These are phyloP conservation scores for Mongoloraphidia duomilia DNA, from an alignment of 2,888 invertebrate species.

Conservation along the genomic window DNA sequence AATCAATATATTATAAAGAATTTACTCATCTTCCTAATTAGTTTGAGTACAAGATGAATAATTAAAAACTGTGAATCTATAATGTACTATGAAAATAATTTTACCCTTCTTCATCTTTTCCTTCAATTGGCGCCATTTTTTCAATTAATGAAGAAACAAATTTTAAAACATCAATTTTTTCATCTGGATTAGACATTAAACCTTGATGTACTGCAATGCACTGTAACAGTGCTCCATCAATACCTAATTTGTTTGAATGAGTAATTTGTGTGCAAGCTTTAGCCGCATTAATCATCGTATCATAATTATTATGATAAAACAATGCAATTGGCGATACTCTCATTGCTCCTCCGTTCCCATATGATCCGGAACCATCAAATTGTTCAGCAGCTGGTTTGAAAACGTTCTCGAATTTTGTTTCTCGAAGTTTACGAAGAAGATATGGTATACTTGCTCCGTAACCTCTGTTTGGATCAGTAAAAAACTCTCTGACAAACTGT, in stretches of 20 bases:
- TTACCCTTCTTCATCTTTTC: slow-evolving; percentile 28
- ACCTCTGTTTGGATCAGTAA: slow-evolving; percentile 42
- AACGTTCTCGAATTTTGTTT: slow-evolving; percentile 39
- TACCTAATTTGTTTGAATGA: slow-evolving; percentile 40
- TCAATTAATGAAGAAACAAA: slow-evolving; percentile 36
- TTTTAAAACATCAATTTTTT: slow-evolving; percentile 30
- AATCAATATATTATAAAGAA: no score
- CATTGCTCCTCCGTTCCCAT: slow-evolving; percentile 70
- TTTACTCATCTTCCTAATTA: no score
- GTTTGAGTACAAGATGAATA: no score
- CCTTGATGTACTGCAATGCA: slow-evolving; percentile 42
- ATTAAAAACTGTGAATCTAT: no score
- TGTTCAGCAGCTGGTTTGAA: slow-evolving; percentile 47
- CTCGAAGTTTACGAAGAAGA: slow-evolving; percentile 39
- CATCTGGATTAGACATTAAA: slow-evolving; percentile 29
- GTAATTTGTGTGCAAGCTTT: slow-evolving; percentile 41
- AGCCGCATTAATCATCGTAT: slow-evolving; percentile 34
- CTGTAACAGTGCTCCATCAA: slow-evolving; percentile 43
- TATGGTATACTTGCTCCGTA: slow-evolving; percentile 46
- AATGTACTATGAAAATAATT: slow-evolving; percentile 8
- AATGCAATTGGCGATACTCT: slow-evolving; percentile 51
- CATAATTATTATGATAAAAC: slow-evolving; percentile 37
- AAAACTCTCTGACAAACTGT: slow-evolving; percentile 48
- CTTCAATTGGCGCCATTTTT: slow-evolving; percentile 37
- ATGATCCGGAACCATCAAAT: slow-evolving; percentile 53